These are phyloP conservation scores for Sinonovacula constricta DNA, from an alignment of 1,140 invertebrate species.

Conservation along the genomic window DNA sequence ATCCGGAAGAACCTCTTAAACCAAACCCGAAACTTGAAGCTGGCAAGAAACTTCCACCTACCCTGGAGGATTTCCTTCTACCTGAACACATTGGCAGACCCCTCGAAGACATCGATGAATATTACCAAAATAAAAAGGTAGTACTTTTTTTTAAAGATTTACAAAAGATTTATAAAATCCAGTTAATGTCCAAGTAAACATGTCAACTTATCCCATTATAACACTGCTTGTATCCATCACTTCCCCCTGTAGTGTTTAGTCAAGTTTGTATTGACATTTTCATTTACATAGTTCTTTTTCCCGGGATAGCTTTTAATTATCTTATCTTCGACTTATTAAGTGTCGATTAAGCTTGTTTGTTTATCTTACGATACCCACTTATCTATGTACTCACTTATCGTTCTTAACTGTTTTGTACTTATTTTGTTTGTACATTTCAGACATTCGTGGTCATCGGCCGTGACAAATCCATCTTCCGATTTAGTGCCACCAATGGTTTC, in stretches of 20 bases:
- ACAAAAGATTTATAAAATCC: neutral
- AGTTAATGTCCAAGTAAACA: neutral
- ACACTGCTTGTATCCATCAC: too few relatives aligned
- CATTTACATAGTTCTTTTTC: too few relatives aligned
- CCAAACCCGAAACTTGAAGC: conserved; percentile 74
- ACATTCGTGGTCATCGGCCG: conserved; percentile 99
- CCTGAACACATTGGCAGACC: conserved; percentile 71
- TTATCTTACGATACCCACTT: too few relatives aligned
- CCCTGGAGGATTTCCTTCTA: conserved; percentile 70
- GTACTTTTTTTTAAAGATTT: neutral
- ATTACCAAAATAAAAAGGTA: conserved; percentile 76
- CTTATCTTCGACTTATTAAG: too few relatives aligned
- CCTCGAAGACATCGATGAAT: conserved; percentile 77
- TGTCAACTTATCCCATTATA: too few relatives aligned
- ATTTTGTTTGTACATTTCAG: too few relatives aligned
- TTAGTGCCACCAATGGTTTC: conserved; percentile 97
- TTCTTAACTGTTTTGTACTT: too few relatives aligned
- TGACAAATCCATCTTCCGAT: conserved; percentile 99
- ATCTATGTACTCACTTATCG: too few relatives aligned
- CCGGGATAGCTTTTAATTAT: too few relatives aligned
- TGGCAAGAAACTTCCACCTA: conserved; percentile 75
- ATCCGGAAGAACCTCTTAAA: conserved; percentile 64
- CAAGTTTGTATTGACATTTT: neutral
- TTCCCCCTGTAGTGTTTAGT: too few relatives aligned
- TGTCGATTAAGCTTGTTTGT: too few relatives aligned